Conservation (phyloP, 2,113 vertebrate species). For the Arenaria interpres region DNA sequence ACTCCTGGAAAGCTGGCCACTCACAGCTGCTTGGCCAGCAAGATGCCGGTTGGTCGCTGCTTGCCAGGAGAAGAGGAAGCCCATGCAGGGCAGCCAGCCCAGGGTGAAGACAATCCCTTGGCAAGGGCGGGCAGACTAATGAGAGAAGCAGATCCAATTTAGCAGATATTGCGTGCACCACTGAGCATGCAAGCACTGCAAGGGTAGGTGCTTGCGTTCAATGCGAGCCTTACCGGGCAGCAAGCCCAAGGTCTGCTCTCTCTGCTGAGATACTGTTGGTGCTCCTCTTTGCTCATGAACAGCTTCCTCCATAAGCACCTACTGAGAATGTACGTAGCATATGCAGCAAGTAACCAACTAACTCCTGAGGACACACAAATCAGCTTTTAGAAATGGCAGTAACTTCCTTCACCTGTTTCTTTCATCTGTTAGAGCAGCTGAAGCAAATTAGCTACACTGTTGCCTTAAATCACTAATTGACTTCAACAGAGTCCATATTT, state of each 20-base stretch:
- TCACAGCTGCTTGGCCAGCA: neutral
- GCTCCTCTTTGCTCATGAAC: neutral
- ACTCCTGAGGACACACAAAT: neutral
- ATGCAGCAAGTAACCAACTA: neutral
- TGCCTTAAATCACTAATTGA: neutral
- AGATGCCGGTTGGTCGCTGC: neutral
- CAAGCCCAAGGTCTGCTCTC: neutral
- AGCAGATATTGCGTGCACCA: neutral
- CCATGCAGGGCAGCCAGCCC: neutral
- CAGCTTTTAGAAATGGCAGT: neutral
- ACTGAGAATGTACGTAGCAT: neutral
- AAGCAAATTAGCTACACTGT: neutral
- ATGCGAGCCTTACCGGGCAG: accelerated
- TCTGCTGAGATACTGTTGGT: neutral
- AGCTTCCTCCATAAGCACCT: neutral
- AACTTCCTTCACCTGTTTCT: neutral
- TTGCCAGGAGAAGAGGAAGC: neutral
- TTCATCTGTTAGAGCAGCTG: neutral
- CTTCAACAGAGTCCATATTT: neutral
- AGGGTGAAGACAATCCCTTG: neutral
- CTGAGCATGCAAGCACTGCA: accelerated
- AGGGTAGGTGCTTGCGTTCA: neutral
- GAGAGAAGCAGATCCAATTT: neutral
- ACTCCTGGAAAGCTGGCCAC: neutral
- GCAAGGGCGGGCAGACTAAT: neutral